Percentiles rank a stretch among this genome's conserved stretches.
phyloP scores from a whole-genome alignment of 2,888 invertebrate genomes.

The Parnassius smintheus region DNA sequence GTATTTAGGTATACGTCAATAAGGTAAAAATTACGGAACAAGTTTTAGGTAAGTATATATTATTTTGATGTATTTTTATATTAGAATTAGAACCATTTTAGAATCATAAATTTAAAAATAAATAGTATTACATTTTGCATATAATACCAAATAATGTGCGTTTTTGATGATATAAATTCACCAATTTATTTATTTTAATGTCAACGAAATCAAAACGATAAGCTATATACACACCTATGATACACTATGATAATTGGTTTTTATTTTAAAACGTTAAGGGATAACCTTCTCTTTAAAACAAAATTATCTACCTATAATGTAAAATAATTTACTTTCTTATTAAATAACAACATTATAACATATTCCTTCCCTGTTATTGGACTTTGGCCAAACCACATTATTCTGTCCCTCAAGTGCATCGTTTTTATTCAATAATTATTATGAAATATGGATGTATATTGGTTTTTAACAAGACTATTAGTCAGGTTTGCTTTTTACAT shows the following conservation, averaged over 20 bases:
- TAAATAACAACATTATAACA: slow-evolving; percentile 53
- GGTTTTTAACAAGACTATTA: not conserved
- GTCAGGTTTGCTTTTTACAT: not conserved
- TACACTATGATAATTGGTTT: no score
- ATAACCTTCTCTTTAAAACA: slow-evolving; percentile 32
- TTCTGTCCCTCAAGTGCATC: slow-evolving; percentile 15
- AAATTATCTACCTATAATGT: slow-evolving; percentile 56
- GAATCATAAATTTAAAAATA: not conserved
- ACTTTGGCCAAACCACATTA: slow-evolving; percentile 53
- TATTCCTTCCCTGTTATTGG: slow-evolving; percentile 44
- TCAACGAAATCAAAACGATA: not conserved
- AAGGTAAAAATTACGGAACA: no score
- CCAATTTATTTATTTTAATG: not conserved
- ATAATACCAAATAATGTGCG: slow-evolving; percentile 21
- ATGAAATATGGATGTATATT: not conserved
- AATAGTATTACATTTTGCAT: not conserved
- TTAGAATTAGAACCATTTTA: not conserved
- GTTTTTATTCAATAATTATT: not conserved
- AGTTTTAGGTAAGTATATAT: no score
- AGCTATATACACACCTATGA: not conserved
- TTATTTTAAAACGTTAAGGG: not conserved
- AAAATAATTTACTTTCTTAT: slow-evolving; percentile 47
- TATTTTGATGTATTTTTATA: no score
- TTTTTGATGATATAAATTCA: slow-evolving; percentile 19
- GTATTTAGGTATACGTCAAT: no score